Evolutionary conservation across 2,113 vertebrate genomes (phyloP).

Genomic region (Ameiurus melas): DNA sequence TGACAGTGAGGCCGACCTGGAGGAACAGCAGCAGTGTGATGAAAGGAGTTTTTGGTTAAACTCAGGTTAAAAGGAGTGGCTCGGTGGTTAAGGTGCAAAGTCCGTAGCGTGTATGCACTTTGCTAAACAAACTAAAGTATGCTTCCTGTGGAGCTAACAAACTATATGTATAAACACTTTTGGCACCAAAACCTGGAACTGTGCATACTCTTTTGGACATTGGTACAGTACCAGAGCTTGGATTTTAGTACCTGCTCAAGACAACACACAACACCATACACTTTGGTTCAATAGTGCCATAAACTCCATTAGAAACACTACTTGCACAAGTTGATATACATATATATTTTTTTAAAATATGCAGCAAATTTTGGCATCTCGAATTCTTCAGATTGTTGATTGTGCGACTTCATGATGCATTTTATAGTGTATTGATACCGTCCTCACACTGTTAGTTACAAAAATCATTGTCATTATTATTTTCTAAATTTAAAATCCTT

Average conservation of each 20-base stretch:
- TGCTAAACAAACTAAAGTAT: not conserved
- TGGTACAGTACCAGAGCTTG: not conserved
- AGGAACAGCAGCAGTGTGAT: constrained; percentile 1
- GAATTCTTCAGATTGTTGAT: not conserved
- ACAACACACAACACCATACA: not conserved
- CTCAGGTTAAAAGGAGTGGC: constrained; percentile 17
- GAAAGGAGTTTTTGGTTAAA: not conserved
- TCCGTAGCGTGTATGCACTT: not conserved
- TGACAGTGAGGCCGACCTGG: not conserved
- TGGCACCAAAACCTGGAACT: not conserved
- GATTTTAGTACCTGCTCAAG: not conserved
- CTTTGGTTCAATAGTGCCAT: not conserved
- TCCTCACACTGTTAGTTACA: not conserved
- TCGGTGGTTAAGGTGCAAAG: not conserved
- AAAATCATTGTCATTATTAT: not conserved
- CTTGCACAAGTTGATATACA: not conserved
- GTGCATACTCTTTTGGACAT: too few species aligned
- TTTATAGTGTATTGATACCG: not conserved
- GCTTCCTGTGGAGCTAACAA: not conserved
- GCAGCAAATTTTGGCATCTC: not conserved
- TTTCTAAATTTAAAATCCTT: too few species aligned
- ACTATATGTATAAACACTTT: too few species aligned
- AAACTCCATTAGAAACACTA: not conserved
- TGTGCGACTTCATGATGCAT: not conserved
- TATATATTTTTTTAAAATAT: not conserved